phyloP scores from a whole-genome alignment of 2,888 invertebrate genomes.

The Xestia xanthographa region DNA sequence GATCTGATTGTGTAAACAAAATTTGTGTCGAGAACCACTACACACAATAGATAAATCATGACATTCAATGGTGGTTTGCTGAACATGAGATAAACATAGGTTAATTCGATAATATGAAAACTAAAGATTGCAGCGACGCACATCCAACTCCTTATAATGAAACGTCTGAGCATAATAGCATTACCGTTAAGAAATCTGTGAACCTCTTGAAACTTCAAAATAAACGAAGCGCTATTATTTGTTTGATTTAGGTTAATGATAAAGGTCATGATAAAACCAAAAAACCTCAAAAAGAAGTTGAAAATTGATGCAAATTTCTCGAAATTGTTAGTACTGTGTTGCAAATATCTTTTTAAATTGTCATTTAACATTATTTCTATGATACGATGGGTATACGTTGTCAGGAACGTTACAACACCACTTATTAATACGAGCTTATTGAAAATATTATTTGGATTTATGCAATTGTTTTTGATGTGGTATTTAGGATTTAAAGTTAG shows the following conservation, averaged over 20 bases:
- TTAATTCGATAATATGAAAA: not conserved
- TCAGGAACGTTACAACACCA: too few species aligned
- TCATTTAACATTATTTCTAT: too few species aligned
- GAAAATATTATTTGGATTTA: constrained; percentile 7
- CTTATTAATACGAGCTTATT: constrained; percentile 10
- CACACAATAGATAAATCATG: not conserved
- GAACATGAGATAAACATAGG: not conserved
- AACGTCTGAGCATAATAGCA: not conserved
- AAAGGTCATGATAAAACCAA: constrained; percentile 7
- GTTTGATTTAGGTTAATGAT: not conserved
- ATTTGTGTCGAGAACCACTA: not conserved
- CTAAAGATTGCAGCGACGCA: too few species aligned
- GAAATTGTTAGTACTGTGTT: constrained; percentile 1
- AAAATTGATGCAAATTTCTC: constrained; percentile 14
- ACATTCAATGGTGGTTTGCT: not conserved
- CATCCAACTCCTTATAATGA: constrained; percentile 1
- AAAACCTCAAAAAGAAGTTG: not conserved
- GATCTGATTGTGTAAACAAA: too few species aligned
- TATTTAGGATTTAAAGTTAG: constrained; percentile 15
- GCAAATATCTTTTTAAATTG: too few species aligned
- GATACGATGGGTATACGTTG: too few species aligned
- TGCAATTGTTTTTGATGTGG: constrained; percentile 3
- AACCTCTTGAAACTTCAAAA: constrained; percentile 9
- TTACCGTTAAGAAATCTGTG: constrained; percentile 6
- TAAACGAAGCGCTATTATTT: constrained; percentile 4